Base-by-base conservation (phyloP, 2,888 invertebrate species). In the Eulithis testata region DNA sequence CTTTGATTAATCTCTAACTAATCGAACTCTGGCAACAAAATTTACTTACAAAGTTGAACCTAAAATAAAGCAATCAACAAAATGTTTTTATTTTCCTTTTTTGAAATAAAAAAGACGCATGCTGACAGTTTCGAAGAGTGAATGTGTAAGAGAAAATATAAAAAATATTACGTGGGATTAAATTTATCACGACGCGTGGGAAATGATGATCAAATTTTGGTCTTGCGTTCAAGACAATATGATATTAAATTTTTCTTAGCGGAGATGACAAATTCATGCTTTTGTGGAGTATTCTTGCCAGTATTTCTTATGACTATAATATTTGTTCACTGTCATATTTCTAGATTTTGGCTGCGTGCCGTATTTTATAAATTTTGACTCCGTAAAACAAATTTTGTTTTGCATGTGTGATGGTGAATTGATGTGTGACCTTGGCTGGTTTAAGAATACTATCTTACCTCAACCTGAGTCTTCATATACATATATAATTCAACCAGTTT, bases 211-310 rank as follows among this genome's bases (percentile, higher is more conserved):
- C 52, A 57, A 52, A 52, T 12, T 53, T 52, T 52, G 12, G 51
- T 53, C 36, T 53, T 21, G 36, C 40, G 50, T 45, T 52, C 11
- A 40, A 43, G 36, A 60, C 52, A 44, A 60, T 57, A 50, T 51
- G 51, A 43, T 50, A 59, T 53, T 47, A 47, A 47, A 60, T 60
- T 53, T 60, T 60, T 47, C 53, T 60, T 11, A 59, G 52, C 9
- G 43, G 43, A 37, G 36, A 14, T 43, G 40, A 53, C 53, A 53
- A 11, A 52, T 49, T 49, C 6, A 37, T 8, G 11, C 43, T 21
- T 27, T 12, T 40, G 5, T 36, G 53, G 14, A 53, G 12, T 31
- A 43, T 31, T 40, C n/a, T 52, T 52, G 12, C 12, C 36, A 21
- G 49, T 3, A 3, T 21, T 49, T 49, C 12, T 47, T 47, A 47